phyloP scores from a whole-genome alignment of 2,113 vertebrate genomes.

The Bubo scandiacus region DNA sequence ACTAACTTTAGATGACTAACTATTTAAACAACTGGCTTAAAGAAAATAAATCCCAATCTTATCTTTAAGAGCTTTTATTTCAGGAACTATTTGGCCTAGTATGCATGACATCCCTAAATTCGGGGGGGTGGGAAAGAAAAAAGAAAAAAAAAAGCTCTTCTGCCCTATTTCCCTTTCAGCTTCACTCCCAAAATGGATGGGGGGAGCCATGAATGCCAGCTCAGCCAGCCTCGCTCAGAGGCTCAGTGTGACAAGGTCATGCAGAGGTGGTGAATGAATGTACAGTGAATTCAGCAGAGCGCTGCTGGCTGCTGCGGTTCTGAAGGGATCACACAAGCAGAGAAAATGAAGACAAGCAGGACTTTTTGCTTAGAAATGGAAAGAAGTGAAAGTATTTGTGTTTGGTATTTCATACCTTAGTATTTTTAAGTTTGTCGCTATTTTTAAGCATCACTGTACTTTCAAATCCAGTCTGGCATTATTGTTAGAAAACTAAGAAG shows the following conservation, averaged over 20 bases:
- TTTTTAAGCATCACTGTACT: background rate
- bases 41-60: background rate
- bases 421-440: background rate
- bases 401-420: background rate
- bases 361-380: background rate
- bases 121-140: background rate
- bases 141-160: background rate
- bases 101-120: background rate
- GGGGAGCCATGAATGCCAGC: background rate
- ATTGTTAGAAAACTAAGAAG: background rate
- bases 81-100: background rate
- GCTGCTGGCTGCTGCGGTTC: background rate
- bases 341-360: background rate
- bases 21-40: constrained; percentile 2
- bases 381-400: background rate
- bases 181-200: background rate
- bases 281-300: background rate
- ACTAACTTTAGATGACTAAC: background rate
- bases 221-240: background rate
- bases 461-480: background rate
- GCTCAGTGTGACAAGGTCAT: background rate
- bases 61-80: background rate
- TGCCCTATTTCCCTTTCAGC: background rate
- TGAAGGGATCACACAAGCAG: background rate
- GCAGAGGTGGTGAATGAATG: background rate